Evolutionary conservation across 2,113 vertebrate genomes (phyloP).

Genomic region (Macaca fascicularis): DNA sequence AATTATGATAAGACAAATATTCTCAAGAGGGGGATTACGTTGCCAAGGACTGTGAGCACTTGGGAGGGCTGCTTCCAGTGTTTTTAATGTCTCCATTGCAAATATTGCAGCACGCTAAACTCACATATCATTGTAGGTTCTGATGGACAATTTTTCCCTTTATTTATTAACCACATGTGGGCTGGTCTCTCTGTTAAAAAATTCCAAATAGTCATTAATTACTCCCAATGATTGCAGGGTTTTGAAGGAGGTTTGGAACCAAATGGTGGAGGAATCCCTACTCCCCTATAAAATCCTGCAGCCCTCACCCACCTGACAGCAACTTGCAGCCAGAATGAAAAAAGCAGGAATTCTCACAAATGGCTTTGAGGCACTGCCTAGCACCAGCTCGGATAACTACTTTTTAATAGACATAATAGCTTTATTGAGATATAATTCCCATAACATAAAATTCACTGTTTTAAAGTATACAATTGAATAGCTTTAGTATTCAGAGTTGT

Average conservation of each 20-base stretch:
- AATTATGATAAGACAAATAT: neutral
- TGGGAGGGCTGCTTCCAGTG: neutral
- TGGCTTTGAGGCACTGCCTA: neutral
- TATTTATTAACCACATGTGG: slow-evolving; percentile 50
- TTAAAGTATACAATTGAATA: neutral
- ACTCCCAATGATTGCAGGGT: slow-evolving; percentile 39
- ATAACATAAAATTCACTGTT: neutral
- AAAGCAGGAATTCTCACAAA: neutral
- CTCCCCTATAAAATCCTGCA: neutral
- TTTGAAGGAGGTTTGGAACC: slow-evolving; percentile 28
- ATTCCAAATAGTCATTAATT: slow-evolving; percentile 58
- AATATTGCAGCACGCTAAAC: slow-evolving; percentile 22
- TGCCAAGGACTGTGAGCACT: neutral
- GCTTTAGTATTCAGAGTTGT: neutral
- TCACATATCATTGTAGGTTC: slow-evolving; percentile 36
- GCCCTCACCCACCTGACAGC: neutral
- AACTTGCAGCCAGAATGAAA: neutral
- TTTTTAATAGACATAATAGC: neutral
- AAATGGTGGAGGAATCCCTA: neutral
- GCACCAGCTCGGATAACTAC: neutral
- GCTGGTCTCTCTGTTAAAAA: slow-evolving; percentile 36
- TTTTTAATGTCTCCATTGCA: slow-evolving; percentile 55
- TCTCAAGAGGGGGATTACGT: neutral
- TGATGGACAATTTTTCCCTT: slow-evolving; percentile 33
- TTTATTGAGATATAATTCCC: neutral